Evolutionary conservation across 2,113 vertebrate genomes (phyloP), one percentile per base, ranked within the genome.

Genomic region (Festucalex cinctus): DNA sequence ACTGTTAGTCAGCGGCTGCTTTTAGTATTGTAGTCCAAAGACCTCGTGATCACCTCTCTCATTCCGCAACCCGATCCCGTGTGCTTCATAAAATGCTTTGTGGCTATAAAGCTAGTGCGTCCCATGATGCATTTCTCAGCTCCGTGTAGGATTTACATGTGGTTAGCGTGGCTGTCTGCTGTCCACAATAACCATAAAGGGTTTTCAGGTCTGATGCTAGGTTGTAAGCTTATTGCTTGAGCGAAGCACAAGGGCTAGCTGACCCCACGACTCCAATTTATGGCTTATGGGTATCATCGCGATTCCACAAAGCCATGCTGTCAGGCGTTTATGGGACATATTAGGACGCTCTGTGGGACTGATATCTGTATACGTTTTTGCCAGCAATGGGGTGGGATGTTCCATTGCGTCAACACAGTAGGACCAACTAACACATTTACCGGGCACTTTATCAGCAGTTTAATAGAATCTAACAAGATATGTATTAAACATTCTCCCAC

Each of bases 211-310:
- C 66, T 65, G 67, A 66, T 74, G 69, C 66, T 65, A 65, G 24
- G 67, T 65, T 78, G 41, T 69, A 68, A 77, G 65, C 73, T 79
- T 81, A 78, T 81, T 79, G 77, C 82, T 66, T 74, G 49, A 67
- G 75, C 83, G 88, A 82, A 87, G 80, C 88, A 87, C 41, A 70
- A 73, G 76, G 61, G 53, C 12, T 20, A 64, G 41, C 62, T 88
- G 85, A 87, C 84, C 86, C 80, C 76, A 49, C 87, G 84, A 87
- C 82, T 86, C 69, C 65, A 48, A 66, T 66, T 51, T 69, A 76
- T 73, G 85, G 82, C 85, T 88, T 88, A 83, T 76, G 75, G 78
- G 73, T 89, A 87, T 90, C 84, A 83, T 83, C 78, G 85, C 57
- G 41, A 63, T 75, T 88, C 73, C 85, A 88, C 81, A 89, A 91